Base-by-base conservation (phyloP, 2,113 vertebrate genomes). In the Ceyx melanurus region DNA sequence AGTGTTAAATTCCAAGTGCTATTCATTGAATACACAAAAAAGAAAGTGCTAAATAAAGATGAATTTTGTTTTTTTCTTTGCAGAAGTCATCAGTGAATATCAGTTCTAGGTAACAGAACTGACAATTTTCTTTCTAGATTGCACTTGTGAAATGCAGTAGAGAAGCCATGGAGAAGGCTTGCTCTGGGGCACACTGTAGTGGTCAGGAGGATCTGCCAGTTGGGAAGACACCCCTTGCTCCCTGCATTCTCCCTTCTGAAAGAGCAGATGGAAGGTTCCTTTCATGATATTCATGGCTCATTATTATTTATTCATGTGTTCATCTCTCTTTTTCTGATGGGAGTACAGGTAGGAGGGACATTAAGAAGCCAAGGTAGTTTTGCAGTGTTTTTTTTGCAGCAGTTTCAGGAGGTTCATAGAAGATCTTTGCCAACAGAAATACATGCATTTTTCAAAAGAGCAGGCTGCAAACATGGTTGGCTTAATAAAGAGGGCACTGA, bases 281-380 rank as follows among this genome's bases (percentile, higher is more conserved):
- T 88, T 83, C 26, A 28, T 60, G 60, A 73, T 88, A 21, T 64
- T 88, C 50, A 28, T 96, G 87, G 50, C 60, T 94, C 37, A 78
- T 95, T 46, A 85, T 97, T 95, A 84, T 92, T 97, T 96, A 92
- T 93, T 95, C 94, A 90, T 92, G 35, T 77, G 87, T 82, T 95
- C 82, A 76, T 94, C 89, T 83, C 90, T 88, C 86, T 95, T 66
- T 92, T 88, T 92, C 92, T 96, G 82, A 85, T 84, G 77, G 94
- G 81, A 93, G 67, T 94, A 66, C 56, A 58, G 79, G 94, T 97
- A 93, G 95, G 84, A 97, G 86, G 90, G 64, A 89, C 48, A 74
- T 92, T 84, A 82, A 48, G 83, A 96, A 97, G 75, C 45, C 77
- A 94, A 80, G 72, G 87, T 92, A 94, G 88, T 93, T 97, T 96